These are phyloP conservation scores for Oenanthe oenanthe DNA, from an alignment of 2,113 vertebrate genomes.

Conservation along the genomic window DNA sequence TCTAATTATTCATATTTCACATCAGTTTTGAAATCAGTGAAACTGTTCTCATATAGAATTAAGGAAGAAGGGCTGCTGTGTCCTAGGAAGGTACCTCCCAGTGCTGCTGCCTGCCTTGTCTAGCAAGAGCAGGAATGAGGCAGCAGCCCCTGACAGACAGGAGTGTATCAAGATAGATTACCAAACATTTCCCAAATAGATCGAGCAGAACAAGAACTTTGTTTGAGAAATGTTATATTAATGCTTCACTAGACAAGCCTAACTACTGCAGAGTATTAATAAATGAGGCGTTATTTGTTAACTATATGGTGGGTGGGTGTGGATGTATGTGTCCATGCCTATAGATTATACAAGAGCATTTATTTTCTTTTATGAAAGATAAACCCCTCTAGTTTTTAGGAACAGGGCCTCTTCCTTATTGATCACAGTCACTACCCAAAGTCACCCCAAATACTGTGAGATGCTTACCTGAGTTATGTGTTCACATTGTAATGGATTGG, in stretches of 20 bases:
- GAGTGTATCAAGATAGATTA: constrained; percentile 40
- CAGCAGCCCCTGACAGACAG: constrained; percentile 38
- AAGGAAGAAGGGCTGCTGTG: not conserved
- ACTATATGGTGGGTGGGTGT: not conserved
- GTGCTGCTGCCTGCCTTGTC: not conserved
- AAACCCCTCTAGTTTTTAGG: not conserved
- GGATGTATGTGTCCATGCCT: not conserved
- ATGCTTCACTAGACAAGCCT: constrained; percentile 4
- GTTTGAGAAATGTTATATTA: constrained; percentile 39
- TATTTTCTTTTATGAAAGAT: not conserved
- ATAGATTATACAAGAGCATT: not conserved
- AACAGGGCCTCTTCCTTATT: not conserved
- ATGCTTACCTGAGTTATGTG: not conserved
- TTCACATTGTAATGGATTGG: not conserved
- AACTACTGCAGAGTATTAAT: constrained; percentile 5
- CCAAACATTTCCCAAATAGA: constrained; percentile 11
- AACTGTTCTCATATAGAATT: not conserved
- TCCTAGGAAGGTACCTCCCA: not conserved
- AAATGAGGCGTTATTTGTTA: constrained; percentile 3
- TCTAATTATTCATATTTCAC: not conserved
- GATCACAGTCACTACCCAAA: not conserved
- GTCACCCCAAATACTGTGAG: not conserved
- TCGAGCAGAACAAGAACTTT: constrained; percentile 49
- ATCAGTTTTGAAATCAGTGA: not conserved
- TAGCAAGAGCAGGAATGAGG: not conserved